Percentiles rank a stretch among this genome's conserved stretches.
These are phyloP conservation scores for Alosa alosa DNA, from an alignment of 2,113 vertebrate species.

Conservation along the genomic window DNA sequence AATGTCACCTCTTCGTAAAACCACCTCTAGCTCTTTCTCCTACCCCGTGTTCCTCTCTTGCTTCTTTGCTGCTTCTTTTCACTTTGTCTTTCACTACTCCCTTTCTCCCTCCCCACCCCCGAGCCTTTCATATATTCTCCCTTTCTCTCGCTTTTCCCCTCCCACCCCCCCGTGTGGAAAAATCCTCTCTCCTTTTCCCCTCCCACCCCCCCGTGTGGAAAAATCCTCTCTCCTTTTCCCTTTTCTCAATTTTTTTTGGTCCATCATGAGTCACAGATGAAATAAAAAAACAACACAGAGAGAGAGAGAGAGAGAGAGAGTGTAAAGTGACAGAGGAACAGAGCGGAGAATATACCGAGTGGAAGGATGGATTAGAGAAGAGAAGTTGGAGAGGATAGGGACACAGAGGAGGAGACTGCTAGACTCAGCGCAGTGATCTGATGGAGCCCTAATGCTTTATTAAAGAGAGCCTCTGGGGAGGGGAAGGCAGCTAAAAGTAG, in stretches of 20 bases:
- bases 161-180: constrained; percentile 18
- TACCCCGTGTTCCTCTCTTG: neutral
- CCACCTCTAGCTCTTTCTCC: neutral
- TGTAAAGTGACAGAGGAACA: neutral
- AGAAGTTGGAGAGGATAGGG: constrained; percentile 21
- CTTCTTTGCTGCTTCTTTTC: neutral
- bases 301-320: constrained; percentile 43
- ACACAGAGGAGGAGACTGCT: neutral
- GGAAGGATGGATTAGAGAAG: neutral
- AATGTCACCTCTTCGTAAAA: neutral
- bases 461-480: neutral
- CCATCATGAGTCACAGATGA: neutral
- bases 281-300: constrained; percentile 25
- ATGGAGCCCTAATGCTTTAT: constrained; percentile 16
- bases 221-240: constrained; percentile 23
- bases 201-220: constrained; percentile 19
- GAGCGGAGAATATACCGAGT: neutral
- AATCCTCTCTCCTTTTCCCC: constrained; percentile 26
- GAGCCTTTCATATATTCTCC: neutral
- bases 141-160: neutral
- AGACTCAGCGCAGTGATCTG: neutral
- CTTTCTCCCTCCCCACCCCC: constrained; percentile 29
- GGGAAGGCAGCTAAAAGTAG: neutral
- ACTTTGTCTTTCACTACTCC: neutral
- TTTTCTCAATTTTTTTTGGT: constrained; percentile 26